Evolutionary conservation across 2,888 invertebrate species (phyloP), one percentile per base, ranked within the genome.

Genomic region (Carabus problematicus): DNA sequence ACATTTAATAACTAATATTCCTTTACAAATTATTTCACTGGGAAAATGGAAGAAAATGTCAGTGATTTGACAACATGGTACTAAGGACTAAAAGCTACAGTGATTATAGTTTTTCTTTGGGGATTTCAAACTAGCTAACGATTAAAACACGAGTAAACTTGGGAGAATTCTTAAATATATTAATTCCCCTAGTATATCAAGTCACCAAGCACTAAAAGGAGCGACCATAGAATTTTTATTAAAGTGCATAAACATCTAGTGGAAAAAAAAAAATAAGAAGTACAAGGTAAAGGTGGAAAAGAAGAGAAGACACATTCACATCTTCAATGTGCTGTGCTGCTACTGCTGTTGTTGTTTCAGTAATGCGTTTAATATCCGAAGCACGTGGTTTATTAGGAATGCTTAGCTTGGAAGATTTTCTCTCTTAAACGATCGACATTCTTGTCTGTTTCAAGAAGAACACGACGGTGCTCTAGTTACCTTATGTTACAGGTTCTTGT

Each of bases 331-430:
- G 19, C n/a, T 1, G 19, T 16, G n/a, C 19, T 29, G 16, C 42
- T 9, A 42, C 45, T 45, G 29, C 29, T 52, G 52, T 16, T 9
- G 19, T 14, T 52, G 49, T 62, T 56, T 49, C 40, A 12, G 49
- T 61, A 64, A 52, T 67, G 73, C 71, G 73, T 74, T 72, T 73
- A 77, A 76, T 77, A 77, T 77, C 75, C 75, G 71, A 75, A 74
- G 76, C 75, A 75, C 75, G 76, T 74, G 75, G 75, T 76, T 76
- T 75, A 76, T 47, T 66, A 59, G 66, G 66, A 66, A 66, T 66
- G 66, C 41, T 43, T 40, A 43, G 47, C 66, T 66, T 40, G 12
- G 45, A 55, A 58, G 66, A 66, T 66, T 59, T 59, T 47, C 66
- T 58, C 12, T 52, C 12, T 52, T 11, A 52, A 52, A 19, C 52